Conservation (phyloP, 2,797 vertebrate species). For the Dallia pectoralis region DNA sequence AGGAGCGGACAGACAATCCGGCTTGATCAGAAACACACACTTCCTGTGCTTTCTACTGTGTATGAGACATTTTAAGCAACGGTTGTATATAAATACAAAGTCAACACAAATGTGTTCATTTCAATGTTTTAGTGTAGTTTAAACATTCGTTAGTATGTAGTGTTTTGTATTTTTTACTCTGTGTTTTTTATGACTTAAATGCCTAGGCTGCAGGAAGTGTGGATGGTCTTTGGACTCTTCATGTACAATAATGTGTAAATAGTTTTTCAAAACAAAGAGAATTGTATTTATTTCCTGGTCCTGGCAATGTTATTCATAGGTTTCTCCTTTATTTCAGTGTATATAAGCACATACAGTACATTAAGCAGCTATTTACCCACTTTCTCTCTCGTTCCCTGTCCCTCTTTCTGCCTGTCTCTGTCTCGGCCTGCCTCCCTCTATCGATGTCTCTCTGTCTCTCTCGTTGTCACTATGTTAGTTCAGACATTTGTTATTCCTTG, state of each 20-base stretch:
- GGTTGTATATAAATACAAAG: slow-evolving; percentile 68
- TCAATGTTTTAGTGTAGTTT: slow-evolving; percentile 58
- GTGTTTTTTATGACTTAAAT: slow-evolving; percentile 52
- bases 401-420: background rate
- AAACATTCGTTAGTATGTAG: slow-evolving; percentile 48
- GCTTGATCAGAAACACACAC: slow-evolving; percentile 44
- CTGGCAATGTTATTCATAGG: slow-evolving; percentile 49
- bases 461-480: background rate
- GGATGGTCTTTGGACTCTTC: slow-evolving; percentile 50
- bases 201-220: slow-evolving; percentile 51
- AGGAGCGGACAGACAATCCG: slow-evolving; percentile 9
- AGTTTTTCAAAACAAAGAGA: slow-evolving; percentile 72
- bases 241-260: slow-evolving; percentile 91
- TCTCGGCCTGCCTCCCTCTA: background rate
- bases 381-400: slow-evolving; percentile 15
- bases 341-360: slow-evolving; percentile 20
- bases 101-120: slow-evolving; percentile 62
- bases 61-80: slow-evolving; percentile 71
- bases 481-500: background rate
- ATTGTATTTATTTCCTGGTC: slow-evolving; percentile 89
- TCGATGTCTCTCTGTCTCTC: background rate
- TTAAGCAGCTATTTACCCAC: slow-evolving; percentile 30
- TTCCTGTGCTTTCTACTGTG: slow-evolving; percentile 78
- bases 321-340: slow-evolving; percentile 47
- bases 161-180: slow-evolving; percentile 32